Base-by-base conservation (phyloP, 2,797 vertebrate genomes). In the Periophthalmus magnuspinnatus region DNA sequence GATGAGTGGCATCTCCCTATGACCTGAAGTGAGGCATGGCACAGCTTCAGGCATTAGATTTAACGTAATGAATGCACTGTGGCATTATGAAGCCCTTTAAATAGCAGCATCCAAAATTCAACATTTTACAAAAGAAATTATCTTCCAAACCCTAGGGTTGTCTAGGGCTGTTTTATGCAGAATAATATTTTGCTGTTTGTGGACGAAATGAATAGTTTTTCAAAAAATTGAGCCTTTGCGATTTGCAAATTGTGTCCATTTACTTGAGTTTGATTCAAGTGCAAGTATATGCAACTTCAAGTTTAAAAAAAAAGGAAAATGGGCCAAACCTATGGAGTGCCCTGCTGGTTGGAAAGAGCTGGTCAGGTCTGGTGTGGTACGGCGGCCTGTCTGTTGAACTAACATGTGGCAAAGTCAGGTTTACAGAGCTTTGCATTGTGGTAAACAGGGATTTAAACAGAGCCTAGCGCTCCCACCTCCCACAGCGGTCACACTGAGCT, bases 1-100 rank as follows among this genome's bases (percentile, higher is more conserved):
- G 84, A 94, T 83, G 28, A 75, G 78, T 87, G 87, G 86, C 89
- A 90, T 91, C 85, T 79, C 87, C 88, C 81, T 78, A 67, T 84
- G 72, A 90, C 84, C 88, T 89, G 81, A 88, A 90, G 86, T 89
- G 74, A 84, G 74, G 76, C 55, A 67, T 32, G 78, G 70, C 71
- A 72, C 67, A 78, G 71, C 34, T 48, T 8, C 0, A 54, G 73
- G 68, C 81, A 66, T 48, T 74, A 55, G 22, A 3, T 11, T 28
- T 56, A 13, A 6, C 22, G 28, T 65, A 65, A 19, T 48, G 21
- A 64, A 28, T 3, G 28, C 28, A 28, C 28, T 28, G 28, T 3
- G 28, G 28, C 28, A 28, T 28, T 28, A 28, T 28, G 28, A 28
- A 3, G 28, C 28, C 28, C 28, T 28, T 28, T 1, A 28, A 28